phyloP scores from a whole-genome alignment of 2,888 invertebrate genomes.

The Cyclophora punctaria region DNA sequence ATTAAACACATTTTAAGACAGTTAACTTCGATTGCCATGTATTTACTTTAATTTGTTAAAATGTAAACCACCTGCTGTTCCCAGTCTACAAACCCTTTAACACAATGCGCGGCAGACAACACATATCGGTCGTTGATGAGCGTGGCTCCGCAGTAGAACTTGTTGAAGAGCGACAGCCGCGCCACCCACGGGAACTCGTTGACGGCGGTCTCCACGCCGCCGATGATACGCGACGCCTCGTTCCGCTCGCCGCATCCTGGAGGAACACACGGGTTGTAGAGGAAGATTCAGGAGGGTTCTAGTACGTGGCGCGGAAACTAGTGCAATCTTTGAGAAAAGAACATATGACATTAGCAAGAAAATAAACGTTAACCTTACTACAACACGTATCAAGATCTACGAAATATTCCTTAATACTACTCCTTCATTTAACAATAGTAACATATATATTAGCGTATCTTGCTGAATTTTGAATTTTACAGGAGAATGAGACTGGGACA shows the following conservation, averaged over 20 bases:
- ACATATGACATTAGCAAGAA: no score
- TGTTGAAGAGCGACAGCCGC: slow-evolving; percentile 88
- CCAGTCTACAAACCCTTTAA: slow-evolving; percentile 79
- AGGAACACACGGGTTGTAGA: no score
- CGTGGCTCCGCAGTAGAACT: slow-evolving; percentile 92
- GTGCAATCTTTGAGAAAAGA: no score
- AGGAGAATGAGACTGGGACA: no score
- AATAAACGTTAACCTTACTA: no score
- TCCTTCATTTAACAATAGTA: no score
- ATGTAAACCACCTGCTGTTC: neutral
- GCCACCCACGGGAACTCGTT: slow-evolving; percentile 94
- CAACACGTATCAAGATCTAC: no score
- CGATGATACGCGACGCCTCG: slow-evolving; percentile 87
- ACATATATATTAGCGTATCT: no score
- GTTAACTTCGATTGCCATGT: neutral
- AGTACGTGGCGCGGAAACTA: no score
- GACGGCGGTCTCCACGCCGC: slow-evolving; percentile 83
- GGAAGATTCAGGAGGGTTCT: no score
- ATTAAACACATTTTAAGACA: neutral
- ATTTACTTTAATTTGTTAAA: neutral
- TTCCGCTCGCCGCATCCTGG: slow-evolving; percentile 88
- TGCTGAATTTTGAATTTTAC: no score
- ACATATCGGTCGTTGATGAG: slow-evolving; percentile 91
- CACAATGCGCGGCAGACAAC: slow-evolving; percentile 91
- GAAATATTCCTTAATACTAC: no score